Evolutionary conservation across 2,888 invertebrate genomes (phyloP).

Genomic region (Acleris cristana): DNA sequence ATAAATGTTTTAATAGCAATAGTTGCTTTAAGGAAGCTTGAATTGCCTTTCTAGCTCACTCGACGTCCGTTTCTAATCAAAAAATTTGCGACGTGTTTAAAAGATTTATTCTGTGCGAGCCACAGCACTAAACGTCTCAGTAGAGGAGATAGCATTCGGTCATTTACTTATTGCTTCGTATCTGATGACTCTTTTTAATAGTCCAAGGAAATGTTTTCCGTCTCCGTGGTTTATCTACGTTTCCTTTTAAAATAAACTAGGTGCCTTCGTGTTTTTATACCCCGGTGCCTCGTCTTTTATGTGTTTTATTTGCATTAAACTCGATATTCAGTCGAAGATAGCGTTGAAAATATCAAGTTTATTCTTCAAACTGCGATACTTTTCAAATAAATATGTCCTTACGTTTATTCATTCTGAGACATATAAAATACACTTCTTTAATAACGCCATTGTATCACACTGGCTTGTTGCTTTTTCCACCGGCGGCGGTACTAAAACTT

Average conservation of each 20-base stretch:
- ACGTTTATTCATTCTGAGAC: no score
- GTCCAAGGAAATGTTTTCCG: slow-evolving; percentile 63
- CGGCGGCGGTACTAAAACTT: background rate
- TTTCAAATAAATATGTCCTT: background rate
- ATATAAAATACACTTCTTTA: background rate
- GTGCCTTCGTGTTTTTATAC: slow-evolving; percentile 40
- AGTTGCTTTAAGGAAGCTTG: no score
- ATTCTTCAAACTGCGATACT: no score
- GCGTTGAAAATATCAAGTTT: background rate
- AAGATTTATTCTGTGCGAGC: background rate
- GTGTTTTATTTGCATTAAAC: slow-evolving; percentile 21
- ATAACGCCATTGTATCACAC: background rate
- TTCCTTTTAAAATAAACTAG: slow-evolving; percentile 52
- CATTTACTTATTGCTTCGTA: slow-evolving; percentile 73
- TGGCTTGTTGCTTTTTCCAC: background rate
- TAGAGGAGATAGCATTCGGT: slow-evolving; percentile 58
- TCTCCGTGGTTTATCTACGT: slow-evolving; percentile 66
- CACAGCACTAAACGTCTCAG: slow-evolving; percentile 20
- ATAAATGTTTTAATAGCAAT: no score
- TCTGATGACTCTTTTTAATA: slow-evolving; percentile 65
- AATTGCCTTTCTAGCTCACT: background rate
- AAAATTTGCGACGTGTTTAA: background rate
- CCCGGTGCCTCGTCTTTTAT: slow-evolving; percentile 22
- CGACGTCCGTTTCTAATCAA: slow-evolving; percentile 5
- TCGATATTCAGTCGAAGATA: slow-evolving; percentile 10